phyloP scores from a whole-genome alignment of 2,797 vertebrate genomes.

The Perodicticus potto region DNA sequence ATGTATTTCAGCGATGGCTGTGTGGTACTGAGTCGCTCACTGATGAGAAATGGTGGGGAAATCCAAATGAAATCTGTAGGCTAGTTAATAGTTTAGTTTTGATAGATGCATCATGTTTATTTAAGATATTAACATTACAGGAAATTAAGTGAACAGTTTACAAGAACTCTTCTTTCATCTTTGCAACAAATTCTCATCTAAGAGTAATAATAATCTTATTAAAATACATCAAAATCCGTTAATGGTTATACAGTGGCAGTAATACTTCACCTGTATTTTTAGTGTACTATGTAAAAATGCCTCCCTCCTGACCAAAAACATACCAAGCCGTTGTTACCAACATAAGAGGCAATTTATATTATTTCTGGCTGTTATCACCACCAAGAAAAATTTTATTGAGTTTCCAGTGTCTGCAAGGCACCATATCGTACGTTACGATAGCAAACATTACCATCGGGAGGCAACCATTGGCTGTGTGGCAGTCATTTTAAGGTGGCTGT shows the following conservation, averaged over 20 bases:
- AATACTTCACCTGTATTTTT: background rate
- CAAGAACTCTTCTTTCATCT: background rate
- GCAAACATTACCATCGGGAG: conserved; percentile 44
- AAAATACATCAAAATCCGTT: background rate
- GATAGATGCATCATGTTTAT: background rate
- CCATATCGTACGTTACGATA: conserved; percentile 41
- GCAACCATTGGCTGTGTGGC: background rate
- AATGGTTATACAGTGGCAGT: background rate
- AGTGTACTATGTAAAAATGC: background rate
- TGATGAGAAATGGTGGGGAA: background rate
- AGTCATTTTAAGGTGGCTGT: conserved; percentile 66
- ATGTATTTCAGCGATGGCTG: background rate
- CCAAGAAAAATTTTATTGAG: conserved; percentile 62
- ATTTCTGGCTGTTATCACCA: conserved; percentile 62
- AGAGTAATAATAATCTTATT: background rate
- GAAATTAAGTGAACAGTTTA: background rate
- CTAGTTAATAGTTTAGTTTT: background rate
- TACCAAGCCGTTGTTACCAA: conserved; percentile 44
- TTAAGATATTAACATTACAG: background rate
- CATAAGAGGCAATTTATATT: conserved; percentile 68
- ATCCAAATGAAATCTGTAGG: background rate
- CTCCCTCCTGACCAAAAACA: conserved; percentile 9
- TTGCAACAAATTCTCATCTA: background rate
- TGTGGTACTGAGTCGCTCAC: background rate
- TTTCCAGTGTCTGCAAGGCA: conserved; percentile 49